phyloP scores from a whole-genome alignment of 37 sponge, comb jelly and placozoan genomes.

The Ephydatia muelleri region DNA sequence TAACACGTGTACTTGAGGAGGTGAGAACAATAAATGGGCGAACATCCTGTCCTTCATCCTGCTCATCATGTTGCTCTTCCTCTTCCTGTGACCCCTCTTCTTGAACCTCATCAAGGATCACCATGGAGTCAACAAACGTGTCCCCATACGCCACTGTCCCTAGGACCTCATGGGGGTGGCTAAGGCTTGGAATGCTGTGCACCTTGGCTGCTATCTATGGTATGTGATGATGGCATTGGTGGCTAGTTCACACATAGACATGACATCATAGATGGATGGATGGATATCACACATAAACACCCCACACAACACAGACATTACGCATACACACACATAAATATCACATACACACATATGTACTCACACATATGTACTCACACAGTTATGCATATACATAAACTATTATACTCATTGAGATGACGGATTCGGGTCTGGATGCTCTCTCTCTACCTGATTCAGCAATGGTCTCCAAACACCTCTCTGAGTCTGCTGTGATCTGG shows the following conservation, averaged over 20 bases:
- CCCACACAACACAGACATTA: no score
- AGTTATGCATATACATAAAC: background rate
- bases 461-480: background rate
- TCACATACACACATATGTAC: background rate
- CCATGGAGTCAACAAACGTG: background rate
- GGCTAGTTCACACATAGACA: no score
- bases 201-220: background rate
- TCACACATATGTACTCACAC: background rate
- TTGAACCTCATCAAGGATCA: background rate
- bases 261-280: no score
- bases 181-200: background rate
- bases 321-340: background rate
- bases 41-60: background rate
- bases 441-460: background rate
- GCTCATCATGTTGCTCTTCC: background rate
- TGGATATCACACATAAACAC: no score
- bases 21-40: background rate
- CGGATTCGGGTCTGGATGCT: no score
- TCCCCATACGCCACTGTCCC: background rate
- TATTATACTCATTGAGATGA: no score
- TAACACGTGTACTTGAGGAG: background rate
- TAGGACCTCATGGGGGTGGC: background rate
- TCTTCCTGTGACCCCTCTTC: background rate
- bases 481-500: background rate
- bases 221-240: no score